A percentile compares a stretch with the other conserved stretches of the same genome.
Conservation (phyloP, 2,113 vertebrate species). For the Helogale parvula region DNA sequence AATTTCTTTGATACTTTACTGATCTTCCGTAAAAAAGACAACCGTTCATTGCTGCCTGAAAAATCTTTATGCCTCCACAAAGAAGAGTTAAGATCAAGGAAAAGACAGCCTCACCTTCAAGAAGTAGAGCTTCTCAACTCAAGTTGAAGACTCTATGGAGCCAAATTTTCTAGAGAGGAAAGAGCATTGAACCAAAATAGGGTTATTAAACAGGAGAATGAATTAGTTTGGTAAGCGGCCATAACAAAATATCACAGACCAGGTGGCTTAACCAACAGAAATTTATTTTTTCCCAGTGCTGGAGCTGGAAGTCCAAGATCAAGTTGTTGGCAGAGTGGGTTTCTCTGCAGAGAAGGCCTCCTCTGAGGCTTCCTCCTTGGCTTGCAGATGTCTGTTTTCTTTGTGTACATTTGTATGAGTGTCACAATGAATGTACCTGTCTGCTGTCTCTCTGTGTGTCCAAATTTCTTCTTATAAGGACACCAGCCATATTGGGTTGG, state of each 20-base stretch:
- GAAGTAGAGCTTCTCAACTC: neutral
- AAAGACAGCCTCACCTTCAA: conserved; percentile 13
- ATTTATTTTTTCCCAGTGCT: neutral
- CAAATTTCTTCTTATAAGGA: neutral
- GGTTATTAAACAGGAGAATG: neutral
- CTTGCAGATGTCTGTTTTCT: neutral
- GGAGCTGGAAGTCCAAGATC: neutral
- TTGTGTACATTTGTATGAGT: neutral
- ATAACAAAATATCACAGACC: neutral
- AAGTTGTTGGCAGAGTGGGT: neutral
- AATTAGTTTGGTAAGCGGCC: neutral
- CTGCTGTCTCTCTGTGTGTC: neutral
- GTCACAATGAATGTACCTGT: neutral
- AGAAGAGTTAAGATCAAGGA: neutral
- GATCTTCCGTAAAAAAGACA: neutral
- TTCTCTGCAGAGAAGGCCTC: neutral
- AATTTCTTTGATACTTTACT: neutral
- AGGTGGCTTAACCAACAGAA: neutral
- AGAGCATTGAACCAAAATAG: neutral
- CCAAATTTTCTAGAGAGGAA: neutral
- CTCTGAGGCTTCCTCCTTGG: neutral
- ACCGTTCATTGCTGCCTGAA: neutral
- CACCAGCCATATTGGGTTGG: neutral
- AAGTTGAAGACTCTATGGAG: neutral
- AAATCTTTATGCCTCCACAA: neutral